Evolutionary conservation across 1,140 invertebrate species (phyloP), one percentile per base, ranked within the genome.

Genomic region (Wasmannia auropunctata): DNA sequence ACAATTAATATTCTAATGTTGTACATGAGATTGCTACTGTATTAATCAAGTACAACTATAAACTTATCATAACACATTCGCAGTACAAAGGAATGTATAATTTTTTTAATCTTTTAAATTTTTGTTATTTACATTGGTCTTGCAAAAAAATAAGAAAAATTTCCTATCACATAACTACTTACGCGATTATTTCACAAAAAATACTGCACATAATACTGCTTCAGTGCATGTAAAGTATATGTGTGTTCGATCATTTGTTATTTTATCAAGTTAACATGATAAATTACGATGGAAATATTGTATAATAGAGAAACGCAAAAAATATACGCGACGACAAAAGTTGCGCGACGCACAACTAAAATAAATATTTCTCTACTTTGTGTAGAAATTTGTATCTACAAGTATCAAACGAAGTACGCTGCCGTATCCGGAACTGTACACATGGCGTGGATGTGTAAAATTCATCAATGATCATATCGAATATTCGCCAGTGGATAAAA

Each of bases 381-480:
- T 58, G 25, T 91, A 97, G 96, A 97, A 97, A 96, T 97, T 97
- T 95, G 96, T 97, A 63, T 97, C 96, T 81, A 97, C 96, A 14
- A 95, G 96, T n/a, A 96, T 97, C 83, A 95, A 96, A 34, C 96
- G 96, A 43, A 97, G 96, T 40, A 96, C 96, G 58, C 92, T 97
- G 40, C 96, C 96, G 11, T 96, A 96, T 92, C 94, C 95, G 0
- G 96, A 96, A 87, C 94, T 97, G 22, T 95, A 95, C 84, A 96
- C 95, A 5, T 97, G 97, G 96, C 92, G 96, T 89, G 96, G 96
- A 28, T 95, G 96, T 76, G 95, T 96, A 4, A 93, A 93, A 28
- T 96, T 97, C 72, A 95, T 97, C 3, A 95, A 96, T 6, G 96
- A 97, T 91, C 96, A 96, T 86, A 94, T 97, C 46, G 94, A 95